Evolutionary conservation across 1,140 invertebrate species (phyloP), one percentile per base, ranked within the genome.

Genomic region (Anoplophora glabripennis): DNA sequence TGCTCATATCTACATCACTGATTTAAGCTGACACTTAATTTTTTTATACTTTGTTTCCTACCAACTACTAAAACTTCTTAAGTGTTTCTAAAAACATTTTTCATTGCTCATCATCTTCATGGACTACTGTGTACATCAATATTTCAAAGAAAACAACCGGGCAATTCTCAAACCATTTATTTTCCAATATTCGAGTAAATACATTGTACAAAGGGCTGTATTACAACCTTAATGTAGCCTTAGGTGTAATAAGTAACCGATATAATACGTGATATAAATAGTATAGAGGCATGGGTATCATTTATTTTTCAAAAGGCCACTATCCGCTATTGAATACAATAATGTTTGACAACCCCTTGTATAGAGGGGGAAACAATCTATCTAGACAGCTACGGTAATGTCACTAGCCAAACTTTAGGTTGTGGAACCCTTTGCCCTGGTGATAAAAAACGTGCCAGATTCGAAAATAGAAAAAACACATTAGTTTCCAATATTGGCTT

Each of bases 281-380:
- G 15, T 61, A 44, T 61, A 48, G 57, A 61, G 36, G 40, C 54
- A 44, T 53, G 54, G 47, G 37, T 60, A 63, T 21, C 41, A 12
- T 61, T 65, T 54, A 49, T 58, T 36, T 53, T 28, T 59, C 40
- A 21, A 59, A 68, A 68, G 66, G 66, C 66, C 64, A 66, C 66
- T 68, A 68, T 63, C 54, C 53, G 56, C 35, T 66, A 66, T 47
- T 57, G 55, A 59, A 46, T 63, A 57, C 57, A 44, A 40, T 49
- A 44, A n/a, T n/a, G n/a, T 63, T 42, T 55, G 36, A 64, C 57
- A 11, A 57, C 37, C 66, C 66, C 66, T 68, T 68, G 66, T 68
- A 68, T 66, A 66, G 64, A 68, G 66, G 66, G 64, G 33, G 51
- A 48, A n/a, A 64, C 59, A 48, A 54, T 57, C 66, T 62, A 62